phyloP scores from a whole-genome alignment of 2,113 vertebrate species.

The Erythrolamprus reginae region DNA sequence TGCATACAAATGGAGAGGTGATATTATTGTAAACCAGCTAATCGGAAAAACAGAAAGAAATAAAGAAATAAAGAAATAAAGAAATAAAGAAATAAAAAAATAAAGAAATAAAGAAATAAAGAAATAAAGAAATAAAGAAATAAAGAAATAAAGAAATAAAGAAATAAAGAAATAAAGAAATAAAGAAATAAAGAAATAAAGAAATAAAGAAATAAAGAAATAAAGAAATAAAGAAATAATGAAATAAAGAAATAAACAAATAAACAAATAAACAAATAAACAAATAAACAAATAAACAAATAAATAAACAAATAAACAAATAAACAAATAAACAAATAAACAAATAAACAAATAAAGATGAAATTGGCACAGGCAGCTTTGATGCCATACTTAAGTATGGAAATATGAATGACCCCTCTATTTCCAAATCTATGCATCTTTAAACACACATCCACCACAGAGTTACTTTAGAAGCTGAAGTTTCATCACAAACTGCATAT shows the following conservation, averaged over 20 bases:
- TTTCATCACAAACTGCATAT: not conserved
- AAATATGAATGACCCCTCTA: not conserved
- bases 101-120: not conserved
- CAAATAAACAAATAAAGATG: not conserved
- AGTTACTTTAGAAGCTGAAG: not conserved
- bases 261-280: not conserved
- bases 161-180: not conserved
- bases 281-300: too few species aligned
- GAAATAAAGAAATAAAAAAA: not conserved
- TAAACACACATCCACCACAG: not conserved
- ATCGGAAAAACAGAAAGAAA: not conserved
- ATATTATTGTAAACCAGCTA: too few species aligned
- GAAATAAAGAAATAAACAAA: not conserved
- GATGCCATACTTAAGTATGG: not conserved
- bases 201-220: too few species aligned
- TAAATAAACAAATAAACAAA: too few species aligned
- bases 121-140: not conserved
- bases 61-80: too few species aligned
- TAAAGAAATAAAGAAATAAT: not conserved
- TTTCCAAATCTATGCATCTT: not conserved
- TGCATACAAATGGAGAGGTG: not conserved
- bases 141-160: not conserved
- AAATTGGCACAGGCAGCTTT: not conserved
- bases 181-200: not conserved
- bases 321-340: too few species aligned